Conservation (phyloP, 2,797 vertebrate genomes). For the Onychomys leucogaster region DNA sequence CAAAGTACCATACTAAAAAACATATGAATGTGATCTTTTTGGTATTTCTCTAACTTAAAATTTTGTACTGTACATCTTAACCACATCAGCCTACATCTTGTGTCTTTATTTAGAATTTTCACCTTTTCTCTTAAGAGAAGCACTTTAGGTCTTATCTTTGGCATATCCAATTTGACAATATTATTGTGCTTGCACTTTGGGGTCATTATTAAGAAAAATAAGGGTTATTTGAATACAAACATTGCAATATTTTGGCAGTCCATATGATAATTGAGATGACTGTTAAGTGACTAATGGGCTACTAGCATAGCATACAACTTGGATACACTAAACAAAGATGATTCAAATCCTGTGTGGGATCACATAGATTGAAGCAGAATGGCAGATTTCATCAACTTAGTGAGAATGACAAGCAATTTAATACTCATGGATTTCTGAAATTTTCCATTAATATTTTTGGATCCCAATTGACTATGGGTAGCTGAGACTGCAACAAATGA, state of each 20-base stretch:
- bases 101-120: not conserved
- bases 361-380: not conserved
- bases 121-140: not conserved
- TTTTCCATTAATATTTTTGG: not conserved
- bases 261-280: not conserved
- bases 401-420: not conserved
- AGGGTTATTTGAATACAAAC: not conserved
- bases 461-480: not conserved
- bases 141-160: not conserved
- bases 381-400: not conserved
- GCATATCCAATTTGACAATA: not conserved
- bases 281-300: not conserved
- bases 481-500: not conserved
- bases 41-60: not conserved
- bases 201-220: not conserved
- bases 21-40: not conserved
- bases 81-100: not conserved
- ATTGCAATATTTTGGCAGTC: not conserved
- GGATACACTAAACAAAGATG: not conserved
- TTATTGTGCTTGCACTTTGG: not conserved
- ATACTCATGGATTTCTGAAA: not conserved
- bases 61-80: not conserved
- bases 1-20: not conserved
- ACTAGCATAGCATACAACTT: not conserved
- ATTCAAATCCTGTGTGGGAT: not conserved